A percentile compares a stretch with the other conserved stretches of the same genome.
phyloP scores from a whole-genome alignment of 1,140 invertebrate species.

The Drosophila ohnishii region DNA sequence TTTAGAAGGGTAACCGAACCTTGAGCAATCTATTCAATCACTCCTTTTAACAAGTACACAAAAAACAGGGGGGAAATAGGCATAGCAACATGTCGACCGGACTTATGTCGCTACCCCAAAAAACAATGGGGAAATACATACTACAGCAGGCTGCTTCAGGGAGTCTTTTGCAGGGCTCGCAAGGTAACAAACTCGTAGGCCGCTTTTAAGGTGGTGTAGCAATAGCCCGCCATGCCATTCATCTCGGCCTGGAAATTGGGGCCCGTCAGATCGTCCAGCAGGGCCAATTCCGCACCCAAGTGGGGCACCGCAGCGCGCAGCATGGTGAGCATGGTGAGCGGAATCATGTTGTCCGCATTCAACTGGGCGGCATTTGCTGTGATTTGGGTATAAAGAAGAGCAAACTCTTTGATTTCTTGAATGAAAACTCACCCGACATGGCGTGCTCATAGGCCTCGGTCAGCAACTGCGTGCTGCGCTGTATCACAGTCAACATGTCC shows the following conservation, averaged over 20 bases:
- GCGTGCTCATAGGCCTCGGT: conserved; percentile 76
- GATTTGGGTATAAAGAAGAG: not conserved
- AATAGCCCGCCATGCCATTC: conserved; percentile 82
- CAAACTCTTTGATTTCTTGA: too few relatives aligned
- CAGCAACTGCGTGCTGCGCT: conserved; percentile 74
- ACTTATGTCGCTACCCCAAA: not conserved
- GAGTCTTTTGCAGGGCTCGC: conserved; percentile 44
- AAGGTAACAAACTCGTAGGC: conserved; percentile 68
- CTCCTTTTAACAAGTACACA: conserved; percentile 6
- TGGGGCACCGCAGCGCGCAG: conserved; percentile 80
- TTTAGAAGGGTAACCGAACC: not conserved
- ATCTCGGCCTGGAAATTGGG: conserved; percentile 80
- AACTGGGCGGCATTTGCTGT: conserved; percentile 65
- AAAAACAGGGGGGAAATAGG: not conserved
- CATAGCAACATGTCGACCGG: too few relatives aligned
- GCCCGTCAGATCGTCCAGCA: conserved; percentile 79
- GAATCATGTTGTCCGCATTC: conserved; percentile 79
- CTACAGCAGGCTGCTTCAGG: conserved; percentile 30
- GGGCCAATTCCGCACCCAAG: conserved; percentile 77
- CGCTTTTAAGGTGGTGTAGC: conserved; percentile 79
- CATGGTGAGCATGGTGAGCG: conserved; percentile 75
- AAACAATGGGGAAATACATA: conserved; percentile 2
- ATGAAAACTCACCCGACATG: conserved; percentile 44
- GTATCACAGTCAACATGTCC: conserved; percentile 82
- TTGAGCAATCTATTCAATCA: conserved; percentile 20